Conservation (phyloP, 2,888 invertebrate species). For the Agrochola circellaris region DNA sequence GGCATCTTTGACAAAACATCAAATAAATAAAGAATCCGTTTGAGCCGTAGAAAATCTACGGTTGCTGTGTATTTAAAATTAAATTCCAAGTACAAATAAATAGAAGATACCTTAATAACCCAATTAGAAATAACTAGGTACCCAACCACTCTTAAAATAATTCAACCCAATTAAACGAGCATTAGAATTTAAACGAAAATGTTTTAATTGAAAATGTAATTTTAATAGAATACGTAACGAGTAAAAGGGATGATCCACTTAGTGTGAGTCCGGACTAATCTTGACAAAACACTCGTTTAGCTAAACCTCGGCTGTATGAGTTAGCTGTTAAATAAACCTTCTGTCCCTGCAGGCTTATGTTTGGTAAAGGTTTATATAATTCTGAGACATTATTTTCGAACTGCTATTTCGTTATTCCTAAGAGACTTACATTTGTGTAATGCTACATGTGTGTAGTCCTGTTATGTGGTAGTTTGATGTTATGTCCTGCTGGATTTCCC, state of each 20-base stretch:
- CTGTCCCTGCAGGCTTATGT: slow-evolving; percentile 64
- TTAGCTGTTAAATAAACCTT: slow-evolving; percentile 65
- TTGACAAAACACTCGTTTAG: slow-evolving; percentile 71
- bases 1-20: too few relatives aligned
- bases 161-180: slow-evolving; percentile 46
- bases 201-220: slow-evolving; percentile 60
- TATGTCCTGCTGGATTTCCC: too few relatives aligned
- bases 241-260: slow-evolving; percentile 44
- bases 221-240: slow-evolving; percentile 51
- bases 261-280: slow-evolving; percentile 66
- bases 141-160: slow-evolving; percentile 30
- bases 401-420: neutral
- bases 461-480: too few relatives aligned
- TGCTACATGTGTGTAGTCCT: too few relatives aligned
- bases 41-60: neutral
- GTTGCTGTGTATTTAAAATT: neutral
- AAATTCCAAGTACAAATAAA: neutral
- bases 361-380: slow-evolving; percentile 58
- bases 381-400: slow-evolving; percentile 50
- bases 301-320: slow-evolving; percentile 64
- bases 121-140: slow-evolving; percentile 36
- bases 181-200: slow-evolving; percentile 30
- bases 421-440: too few relatives aligned
- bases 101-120: slow-evolving; percentile 9
- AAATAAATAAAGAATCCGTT: neutral